phyloP scores from a whole-genome alignment of 2,888 invertebrate species.

The Tachina grossa region DNA sequence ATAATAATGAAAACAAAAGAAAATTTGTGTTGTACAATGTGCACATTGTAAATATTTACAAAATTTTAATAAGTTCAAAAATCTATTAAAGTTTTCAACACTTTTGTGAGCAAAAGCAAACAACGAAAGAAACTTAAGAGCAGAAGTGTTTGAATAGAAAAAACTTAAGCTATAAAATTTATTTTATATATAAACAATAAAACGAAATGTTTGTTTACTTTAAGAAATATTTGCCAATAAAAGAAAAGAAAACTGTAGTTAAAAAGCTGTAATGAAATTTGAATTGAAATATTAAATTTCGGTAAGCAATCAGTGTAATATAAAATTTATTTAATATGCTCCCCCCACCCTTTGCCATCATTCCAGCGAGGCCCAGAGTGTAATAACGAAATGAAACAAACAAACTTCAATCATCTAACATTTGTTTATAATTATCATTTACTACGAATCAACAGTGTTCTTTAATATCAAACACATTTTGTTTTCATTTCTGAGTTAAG shows the following conservation, averaged over 20 bases:
- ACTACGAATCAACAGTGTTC: background rate
- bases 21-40: constrained; percentile 18
- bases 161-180: too few species aligned
- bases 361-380: too few species aligned
- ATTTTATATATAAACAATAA: too few species aligned
- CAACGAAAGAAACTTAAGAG: background rate
- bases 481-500: background rate
- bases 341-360: too few species aligned
- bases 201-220: too few species aligned
- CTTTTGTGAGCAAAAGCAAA: constrained; percentile 1
- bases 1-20: background rate
- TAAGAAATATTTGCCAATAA: too few species aligned
- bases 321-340: too few species aligned
- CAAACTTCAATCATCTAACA: background rate
- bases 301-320: too few species aligned
- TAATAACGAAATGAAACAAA: too few species aligned
- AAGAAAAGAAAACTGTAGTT: too few species aligned
- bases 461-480: background rate
- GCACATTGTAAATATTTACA: constrained; percentile 59
- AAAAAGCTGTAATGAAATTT: too few species aligned
- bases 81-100: constrained; percentile 45
- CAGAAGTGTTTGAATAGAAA: background rate
- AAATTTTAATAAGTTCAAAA: constrained; percentile 52
- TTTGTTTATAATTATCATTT: background rate
- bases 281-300: too few species aligned